Percentiles rank a stretch among this genome's conserved stretches.
Evolutionary conservation across 2,888 invertebrate genomes (phyloP).

Genomic region (Anagyrus pseudococci): DNA sequence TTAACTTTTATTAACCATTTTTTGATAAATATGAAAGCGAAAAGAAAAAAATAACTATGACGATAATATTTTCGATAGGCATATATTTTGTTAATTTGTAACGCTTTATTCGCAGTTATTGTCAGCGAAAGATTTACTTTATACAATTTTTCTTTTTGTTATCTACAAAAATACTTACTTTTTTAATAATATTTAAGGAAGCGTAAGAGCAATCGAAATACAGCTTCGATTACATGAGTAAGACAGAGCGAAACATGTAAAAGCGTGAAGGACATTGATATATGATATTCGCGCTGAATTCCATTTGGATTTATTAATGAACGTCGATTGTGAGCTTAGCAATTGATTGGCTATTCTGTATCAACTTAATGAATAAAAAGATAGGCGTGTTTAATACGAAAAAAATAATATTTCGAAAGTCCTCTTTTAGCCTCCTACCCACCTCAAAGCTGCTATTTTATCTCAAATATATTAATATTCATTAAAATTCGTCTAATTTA

Average conservation of each 20-base stretch:
- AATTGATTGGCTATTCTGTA: conserved; percentile 57
- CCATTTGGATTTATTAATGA: conserved; percentile 41
- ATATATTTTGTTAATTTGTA: conserved; percentile 34
- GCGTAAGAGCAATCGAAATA: conserved; percentile 5
- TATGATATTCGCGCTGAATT: conserved; percentile 29
- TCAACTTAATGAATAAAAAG: conserved; percentile 58
- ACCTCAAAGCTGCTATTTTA: no score
- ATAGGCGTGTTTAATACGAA: conserved; percentile 60
- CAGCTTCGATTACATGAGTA: conserved; percentile 3
- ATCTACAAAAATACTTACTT: conserved; percentile 17
- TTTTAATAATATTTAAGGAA: conserved; percentile 10
- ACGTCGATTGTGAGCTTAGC: conserved; percentile 53
- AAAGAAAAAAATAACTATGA: no score
- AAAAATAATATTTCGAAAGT: no score
- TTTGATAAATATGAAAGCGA: no score
- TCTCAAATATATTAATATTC: no score
- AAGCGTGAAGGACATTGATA: conserved; percentile 14
- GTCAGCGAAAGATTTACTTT: conserved; percentile 29
- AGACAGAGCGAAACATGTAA: conserved; percentile 6
- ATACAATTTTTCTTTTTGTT: conserved; percentile 38
- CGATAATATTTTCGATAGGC: conserved; percentile 35
- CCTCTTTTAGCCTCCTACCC: no score
- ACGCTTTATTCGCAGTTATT: conserved; percentile 19
- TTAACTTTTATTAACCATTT: no score
- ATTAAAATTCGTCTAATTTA: no score